Percentiles rank a stretch among this genome's conserved stretches.
Evolutionary conservation across 2,797 vertebrate species (phyloP).

Genomic region (Melanotaenia nigrans): DNA sequence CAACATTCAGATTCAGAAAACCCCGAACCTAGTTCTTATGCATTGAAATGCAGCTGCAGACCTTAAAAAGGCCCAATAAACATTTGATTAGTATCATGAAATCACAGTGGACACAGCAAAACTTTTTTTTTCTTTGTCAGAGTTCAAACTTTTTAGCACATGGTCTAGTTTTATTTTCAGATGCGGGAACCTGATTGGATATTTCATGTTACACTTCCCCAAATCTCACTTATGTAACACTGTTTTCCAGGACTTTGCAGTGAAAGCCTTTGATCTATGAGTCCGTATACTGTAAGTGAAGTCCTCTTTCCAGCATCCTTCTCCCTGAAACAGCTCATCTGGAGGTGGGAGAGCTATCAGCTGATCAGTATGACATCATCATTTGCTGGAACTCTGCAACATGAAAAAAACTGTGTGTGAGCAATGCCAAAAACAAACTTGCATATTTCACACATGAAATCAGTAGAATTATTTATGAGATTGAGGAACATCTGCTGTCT

Average conservation of each 20-base stretch:
- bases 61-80: constrained; percentile 37
- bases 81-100: constrained; percentile 14
- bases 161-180: constrained; percentile 25
- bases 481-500: not conserved
- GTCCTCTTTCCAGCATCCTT: constrained; percentile 30
- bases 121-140: not conserved
- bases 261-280: not conserved
- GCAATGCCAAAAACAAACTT: not conserved
- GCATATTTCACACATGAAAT: not conserved
- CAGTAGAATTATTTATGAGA: not conserved
- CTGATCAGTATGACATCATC: constrained; percentile 71
- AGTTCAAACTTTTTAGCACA: not conserved
- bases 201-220: constrained; percentile 23
- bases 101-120: constrained; percentile 7
- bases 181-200: not conserved
- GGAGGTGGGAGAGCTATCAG: constrained; percentile 43
- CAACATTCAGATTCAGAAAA: constrained; percentile 20
- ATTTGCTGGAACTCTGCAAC: constrained; percentile 67
- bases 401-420: constrained; percentile 14
- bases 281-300: constrained; percentile 6
- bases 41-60: constrained; percentile 8
- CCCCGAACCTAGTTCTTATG: constrained; percentile 17
- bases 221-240: constrained; percentile 3
- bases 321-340: constrained; percentile 18
- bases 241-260: not conserved